phyloP scores from a whole-genome alignment of 2,113 vertebrate species.

The Ancistrus triradiatus region DNA sequence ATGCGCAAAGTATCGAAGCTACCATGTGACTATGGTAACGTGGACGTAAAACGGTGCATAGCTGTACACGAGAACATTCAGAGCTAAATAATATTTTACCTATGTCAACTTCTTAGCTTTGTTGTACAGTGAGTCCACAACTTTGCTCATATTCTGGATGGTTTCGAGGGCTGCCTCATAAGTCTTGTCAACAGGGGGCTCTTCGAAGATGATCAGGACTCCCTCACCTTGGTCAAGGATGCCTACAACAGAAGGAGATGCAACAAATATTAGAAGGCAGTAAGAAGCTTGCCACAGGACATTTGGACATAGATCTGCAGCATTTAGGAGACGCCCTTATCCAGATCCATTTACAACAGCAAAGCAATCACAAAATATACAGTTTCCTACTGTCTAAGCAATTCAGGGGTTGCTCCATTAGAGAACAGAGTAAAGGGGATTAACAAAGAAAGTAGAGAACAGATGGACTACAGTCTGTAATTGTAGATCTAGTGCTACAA shows the following conservation, averaged over 20 bases:
- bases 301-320: not conserved
- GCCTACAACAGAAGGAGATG: constrained; percentile 61
- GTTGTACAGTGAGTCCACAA: constrained; percentile 99
- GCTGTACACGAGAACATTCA: not conserved
- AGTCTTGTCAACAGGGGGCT: constrained; percentile 97
- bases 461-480: too few species aligned
- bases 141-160: constrained; percentile 99
- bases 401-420: too few species aligned
- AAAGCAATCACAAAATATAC: too few species aligned
- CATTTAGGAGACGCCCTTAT: too few species aligned
- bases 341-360: too few species aligned
- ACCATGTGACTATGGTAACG: too few species aligned
- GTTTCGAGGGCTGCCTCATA: constrained; percentile 97
- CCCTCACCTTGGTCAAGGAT: constrained; percentile 98
- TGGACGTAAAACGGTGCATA: too few species aligned
- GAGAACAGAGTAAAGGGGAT: too few species aligned
- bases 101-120: constrained; percentile 99
- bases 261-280: not conserved
- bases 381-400: too few species aligned
- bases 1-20: too few species aligned
- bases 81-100: constrained; percentile 65
- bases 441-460: too few species aligned
- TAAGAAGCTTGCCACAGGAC: not conserved
- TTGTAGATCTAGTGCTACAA: too few species aligned
- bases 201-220: constrained; percentile 96